phyloP scores from a whole-genome alignment of 2,113 vertebrate species.

The Perca flavescens region DNA sequence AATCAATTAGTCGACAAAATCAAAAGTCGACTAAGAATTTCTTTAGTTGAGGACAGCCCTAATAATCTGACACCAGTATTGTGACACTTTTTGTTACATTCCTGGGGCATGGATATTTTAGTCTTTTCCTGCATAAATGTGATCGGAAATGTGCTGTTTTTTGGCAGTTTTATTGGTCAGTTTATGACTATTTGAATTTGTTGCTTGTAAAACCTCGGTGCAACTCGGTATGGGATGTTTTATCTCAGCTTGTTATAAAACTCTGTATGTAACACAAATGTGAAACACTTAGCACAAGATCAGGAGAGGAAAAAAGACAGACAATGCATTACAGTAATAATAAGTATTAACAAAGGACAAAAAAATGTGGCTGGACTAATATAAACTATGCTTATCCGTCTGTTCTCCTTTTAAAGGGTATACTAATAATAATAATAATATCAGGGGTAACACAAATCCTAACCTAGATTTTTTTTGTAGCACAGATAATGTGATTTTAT shows the following conservation, averaged over 20 bases:
- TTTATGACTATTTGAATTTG: background rate
- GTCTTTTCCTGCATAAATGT: background rate
- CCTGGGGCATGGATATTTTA: background rate
- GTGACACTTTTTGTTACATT: background rate
- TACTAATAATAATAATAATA: no score
- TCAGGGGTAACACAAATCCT: no score
- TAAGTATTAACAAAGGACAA: background rate
- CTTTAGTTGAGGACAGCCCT: no score
- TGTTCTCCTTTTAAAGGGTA: no score
- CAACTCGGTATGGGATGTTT: background rate
- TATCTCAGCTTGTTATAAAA: background rate
- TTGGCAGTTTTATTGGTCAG: background rate
- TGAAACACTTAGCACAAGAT: background rate
- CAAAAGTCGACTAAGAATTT: no score
- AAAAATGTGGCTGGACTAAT: background rate
- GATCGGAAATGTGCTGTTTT: background rate
- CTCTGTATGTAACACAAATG: background rate
- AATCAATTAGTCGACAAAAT: no score
- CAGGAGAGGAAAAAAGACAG: background rate
- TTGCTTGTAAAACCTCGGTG: background rate
- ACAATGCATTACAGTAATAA: background rate
- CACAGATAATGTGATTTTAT: background rate
- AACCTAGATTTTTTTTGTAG: no score
- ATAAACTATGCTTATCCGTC: background rate
- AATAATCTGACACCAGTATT: background rate